Evolutionary conservation across 92 coral and sea anemone species (phyloP).

Genomic region (Zoanthus solanderi): DNA sequence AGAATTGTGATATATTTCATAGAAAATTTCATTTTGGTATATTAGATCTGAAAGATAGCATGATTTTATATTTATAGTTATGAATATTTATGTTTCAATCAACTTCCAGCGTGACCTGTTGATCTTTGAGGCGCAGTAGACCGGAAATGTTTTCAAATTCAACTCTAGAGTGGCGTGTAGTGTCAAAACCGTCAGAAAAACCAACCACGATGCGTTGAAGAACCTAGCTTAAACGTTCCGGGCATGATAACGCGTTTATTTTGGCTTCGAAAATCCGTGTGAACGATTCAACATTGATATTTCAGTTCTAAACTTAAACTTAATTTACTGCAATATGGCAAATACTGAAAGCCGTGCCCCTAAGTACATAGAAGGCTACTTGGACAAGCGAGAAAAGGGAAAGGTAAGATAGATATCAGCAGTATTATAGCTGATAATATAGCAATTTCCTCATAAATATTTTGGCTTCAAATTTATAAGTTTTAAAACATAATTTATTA

Average conservation of each 20-base stretch:
- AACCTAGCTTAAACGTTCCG: neutral
- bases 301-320: neutral
- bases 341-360: constrained; percentile 46
- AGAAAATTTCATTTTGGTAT: no score
- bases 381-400: constrained; percentile 66
- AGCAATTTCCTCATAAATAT: neutral
- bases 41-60: no score
- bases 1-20: no score
- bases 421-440: no score
- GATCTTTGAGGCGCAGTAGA: neutral
- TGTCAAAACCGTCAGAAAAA: neutral
- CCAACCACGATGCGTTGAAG: neutral
- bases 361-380: constrained; percentile 80
- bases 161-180: constrained; percentile 18
- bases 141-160: constrained; percentile 39
- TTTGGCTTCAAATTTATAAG: neutral
- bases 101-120: constrained; percentile 29
- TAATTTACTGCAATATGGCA: constrained; percentile 32
- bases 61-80: neutral
- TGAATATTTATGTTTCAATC: neutral
- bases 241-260: neutral
- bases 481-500: neutral
- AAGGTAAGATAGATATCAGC: constrained; percentile 60
- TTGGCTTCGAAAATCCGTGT: neutral
- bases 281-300: no score